phyloP scores from a whole-genome alignment of 64 coral and sea anemone species.

The Montipora foliosa region DNA sequence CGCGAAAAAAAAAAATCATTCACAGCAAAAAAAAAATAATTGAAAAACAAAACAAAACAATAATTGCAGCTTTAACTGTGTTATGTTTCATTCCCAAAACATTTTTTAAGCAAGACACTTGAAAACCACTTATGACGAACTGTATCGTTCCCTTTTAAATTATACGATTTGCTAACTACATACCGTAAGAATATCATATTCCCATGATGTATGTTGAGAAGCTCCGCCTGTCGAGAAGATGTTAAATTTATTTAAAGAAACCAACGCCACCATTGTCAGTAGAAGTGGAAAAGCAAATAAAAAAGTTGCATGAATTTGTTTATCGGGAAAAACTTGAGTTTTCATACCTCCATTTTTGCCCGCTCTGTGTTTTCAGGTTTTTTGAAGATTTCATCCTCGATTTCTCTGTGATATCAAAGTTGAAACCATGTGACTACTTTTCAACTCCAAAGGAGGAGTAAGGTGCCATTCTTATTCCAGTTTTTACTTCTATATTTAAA shows the following conservation, averaged over 20 bases:
- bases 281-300: neutral
- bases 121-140: too few species aligned
- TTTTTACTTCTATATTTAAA: too few species aligned
- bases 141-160: neutral
- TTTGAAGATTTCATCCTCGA: neutral
- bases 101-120: too few species aligned
- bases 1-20: too few species aligned
- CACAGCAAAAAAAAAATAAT: too few species aligned
- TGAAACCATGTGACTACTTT: neutral
- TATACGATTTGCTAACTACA: neutral
- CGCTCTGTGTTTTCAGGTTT: neutral
- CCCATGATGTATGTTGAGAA: neutral
- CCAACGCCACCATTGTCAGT: too few species aligned
- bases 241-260: neutral
- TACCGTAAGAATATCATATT: neutral
- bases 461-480: too few species aligned
- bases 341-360: neutral
- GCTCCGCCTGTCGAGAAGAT: neutral
- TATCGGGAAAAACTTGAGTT: neutral
- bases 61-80: too few species aligned
- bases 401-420: neutral
- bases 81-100: too few species aligned
- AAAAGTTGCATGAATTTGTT: neutral
- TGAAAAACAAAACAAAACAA: too few species aligned
- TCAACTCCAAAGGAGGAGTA: too few species aligned